Base-by-base conservation (phyloP, 2,113 vertebrate species). In the Osmerus eperlanus region DNA sequence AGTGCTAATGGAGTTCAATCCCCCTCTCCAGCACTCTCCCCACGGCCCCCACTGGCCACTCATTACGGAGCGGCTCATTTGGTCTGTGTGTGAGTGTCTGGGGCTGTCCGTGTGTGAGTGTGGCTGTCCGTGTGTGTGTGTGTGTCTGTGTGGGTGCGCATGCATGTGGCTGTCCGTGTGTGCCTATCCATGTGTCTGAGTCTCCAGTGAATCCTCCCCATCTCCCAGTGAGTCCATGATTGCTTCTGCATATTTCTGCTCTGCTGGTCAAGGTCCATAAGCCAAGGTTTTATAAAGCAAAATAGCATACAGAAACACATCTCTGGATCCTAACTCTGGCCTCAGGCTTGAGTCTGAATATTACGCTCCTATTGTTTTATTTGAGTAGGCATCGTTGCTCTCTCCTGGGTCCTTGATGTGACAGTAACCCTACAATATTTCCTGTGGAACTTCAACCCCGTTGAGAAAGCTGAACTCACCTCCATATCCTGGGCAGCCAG, bases 1-100 rank as follows among this genome's bases (percentile, higher is more conserved):
- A 83, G 41, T 70, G 73, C 79, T 89, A 90, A 90, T 87, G 80
- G 81, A 85, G 72, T 83, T 81, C 78, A 87, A 83, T 84, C 76
- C 23, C 23, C 72, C 65, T 74, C 54, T 73, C 54, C 41, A 70
- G 47, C 21, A 29, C 75, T 79, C 62, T 28, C 63, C 68, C 41
- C 18, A 76, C 71, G 28, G 0, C 53, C 80, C 58, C 72, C 65
- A 47, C 59, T 70, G 53, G 15, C 64, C 72, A 64, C 60, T 83
- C 80, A 83, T 84, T 79, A 81, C 71, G 61, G 68, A 47, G 18
- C 71, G 72, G 76, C 73, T 74, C 74, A 85, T 81, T 87, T 74
- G 76, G 28, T n/a, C 36, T 84, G 64, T 75, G 65, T 62, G 1
- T 73, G 5, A 36, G 51, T 69, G 56, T 12, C 18, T 61, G 15